A percentile compares a stretch with the other conserved stretches of the same genome.
These are phyloP conservation scores for Telenomus remus DNA, from an alignment of 1,140 invertebrate species.

Conservation along the genomic window DNA sequence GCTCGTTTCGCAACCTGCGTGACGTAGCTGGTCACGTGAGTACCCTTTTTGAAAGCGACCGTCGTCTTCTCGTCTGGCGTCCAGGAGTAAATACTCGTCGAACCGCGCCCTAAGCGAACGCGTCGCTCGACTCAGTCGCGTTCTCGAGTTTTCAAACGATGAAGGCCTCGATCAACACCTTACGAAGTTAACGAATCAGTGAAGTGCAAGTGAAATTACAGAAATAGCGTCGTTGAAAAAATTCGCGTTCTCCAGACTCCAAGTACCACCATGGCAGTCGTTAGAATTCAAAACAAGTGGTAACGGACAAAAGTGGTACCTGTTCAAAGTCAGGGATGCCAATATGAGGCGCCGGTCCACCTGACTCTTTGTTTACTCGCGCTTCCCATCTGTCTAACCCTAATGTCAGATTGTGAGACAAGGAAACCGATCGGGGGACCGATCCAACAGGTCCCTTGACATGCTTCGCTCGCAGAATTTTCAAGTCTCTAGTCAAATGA, in stretches of 20 bases:
- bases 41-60: slow-evolving; percentile 61
- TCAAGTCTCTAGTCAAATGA: too few species aligned
- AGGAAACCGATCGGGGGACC: neutral
- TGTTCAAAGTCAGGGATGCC: slow-evolving; percentile 27
- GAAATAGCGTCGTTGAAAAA: too few species aligned
- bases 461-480: too few species aligned
- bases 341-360: slow-evolving; percentile 37
- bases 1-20: slow-evolving; percentile 75
- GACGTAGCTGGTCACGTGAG: slow-evolving; percentile 72
- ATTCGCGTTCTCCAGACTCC: slow-evolving; percentile 16
- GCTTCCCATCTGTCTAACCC: neutral
- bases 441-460: neutral
- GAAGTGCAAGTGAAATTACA: neutral
- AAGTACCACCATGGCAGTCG: neutral
- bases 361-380: slow-evolving; percentile 24
- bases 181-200: neutral
- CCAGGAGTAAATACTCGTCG: slow-evolving; percentile 60
- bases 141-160: neutral
- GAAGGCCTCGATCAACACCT: too few species aligned
- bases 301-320: slow-evolving; percentile 26
- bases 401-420: neutral
- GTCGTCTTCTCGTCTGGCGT: slow-evolving; percentile 56
- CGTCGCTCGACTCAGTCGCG: slow-evolving; percentile 12
- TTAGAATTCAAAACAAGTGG: neutral
- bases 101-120: slow-evolving; percentile 67